These are phyloP conservation scores for Zootoca vivipara DNA, from an alignment of 2,113 vertebrate species.

Conservation along the genomic window DNA sequence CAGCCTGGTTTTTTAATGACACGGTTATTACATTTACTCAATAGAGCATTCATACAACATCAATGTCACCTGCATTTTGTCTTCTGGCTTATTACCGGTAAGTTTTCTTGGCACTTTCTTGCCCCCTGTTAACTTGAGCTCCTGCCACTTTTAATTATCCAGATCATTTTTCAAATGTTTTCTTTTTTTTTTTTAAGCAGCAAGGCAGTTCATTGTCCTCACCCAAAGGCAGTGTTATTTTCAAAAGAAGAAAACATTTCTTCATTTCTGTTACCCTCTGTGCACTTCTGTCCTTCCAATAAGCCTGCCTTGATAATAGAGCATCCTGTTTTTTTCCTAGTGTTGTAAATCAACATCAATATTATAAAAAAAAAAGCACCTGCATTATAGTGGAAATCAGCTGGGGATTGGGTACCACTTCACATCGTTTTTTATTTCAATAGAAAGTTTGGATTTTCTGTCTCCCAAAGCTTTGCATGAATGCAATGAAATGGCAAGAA, in stretches of 20 bases:
- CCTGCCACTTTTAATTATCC: slow-evolving; percentile 48
- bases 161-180: slow-evolving; percentile 41
- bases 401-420: not conserved
- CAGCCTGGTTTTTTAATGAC: slow-evolving; percentile 2
- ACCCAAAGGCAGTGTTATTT: not conserved
- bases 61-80: slow-evolving; percentile 13
- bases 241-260: slow-evolving; percentile 15
- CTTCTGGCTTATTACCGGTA: slow-evolving; percentile 37
- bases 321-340: accelerated
- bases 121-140: not conserved
- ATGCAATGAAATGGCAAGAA: not conserved
- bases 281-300: not conserved
- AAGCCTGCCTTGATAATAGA: not conserved
- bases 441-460: not conserved
- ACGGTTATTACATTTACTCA: not conserved
- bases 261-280: not conserved
- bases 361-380: not conserved
- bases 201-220: slow-evolving; percentile 15
- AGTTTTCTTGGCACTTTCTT: slow-evolving; percentile 39
- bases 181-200: slow-evolving; percentile 38
- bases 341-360: not conserved
- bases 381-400: not conserved
- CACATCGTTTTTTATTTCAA: not conserved
- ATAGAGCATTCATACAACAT: slow-evolving; percentile 21
- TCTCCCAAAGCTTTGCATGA: not conserved